Evolutionary conservation across 2,888 invertebrate genomes (phyloP), one percentile per base, ranked within the genome.

Genomic region (Coenonympha arcania): DNA sequence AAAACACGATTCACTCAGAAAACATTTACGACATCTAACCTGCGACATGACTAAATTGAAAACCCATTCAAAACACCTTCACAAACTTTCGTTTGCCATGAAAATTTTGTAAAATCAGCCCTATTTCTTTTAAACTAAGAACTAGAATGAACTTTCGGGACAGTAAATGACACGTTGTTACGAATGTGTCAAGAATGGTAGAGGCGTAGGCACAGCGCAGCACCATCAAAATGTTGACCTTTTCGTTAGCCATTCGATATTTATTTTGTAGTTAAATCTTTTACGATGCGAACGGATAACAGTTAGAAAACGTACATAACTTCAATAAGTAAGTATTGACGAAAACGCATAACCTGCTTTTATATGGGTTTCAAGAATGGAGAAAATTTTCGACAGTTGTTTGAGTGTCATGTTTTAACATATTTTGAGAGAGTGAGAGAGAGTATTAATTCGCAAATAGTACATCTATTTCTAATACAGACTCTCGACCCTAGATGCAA

Each of bases 41-140:
- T 61, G 57, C 60, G 62, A 63, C 63, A 61, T 54, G 51, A 57
- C 60, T 56, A 57, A 63, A 64, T 63, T 61, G 62, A 62, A 63
- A 62, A 64, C 60, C 59, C 61, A 60, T 61, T 63, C 53, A 60
- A 58, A 61, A 58, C 56, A 51, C 59, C 48, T 31, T 36, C 47
- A 54, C 55, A 49, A 56, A 16, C 8, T 37, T 37, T 39, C 6
- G 9, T 40, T 33, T 52, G 6, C 39, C 11, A 15, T 8, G 5
- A 26, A 9, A 24, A 28, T 13, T 22, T 18, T 19, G 44, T 16
- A 45, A 13, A n/a, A 0, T 4, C 13, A 6, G 28, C 24, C 50
- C 47, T 61, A 48, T 55, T 6, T 2, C 2, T 1, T 30, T 16
- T 4, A 5, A 0, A 0, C 2, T 50, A 61, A 51, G 47, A 52